A percentile compares a stretch with the other conserved stretches of the same genome.
Evolutionary conservation across 1,140 invertebrate species (phyloP).

Genomic region (Glossosoma conforme): DNA sequence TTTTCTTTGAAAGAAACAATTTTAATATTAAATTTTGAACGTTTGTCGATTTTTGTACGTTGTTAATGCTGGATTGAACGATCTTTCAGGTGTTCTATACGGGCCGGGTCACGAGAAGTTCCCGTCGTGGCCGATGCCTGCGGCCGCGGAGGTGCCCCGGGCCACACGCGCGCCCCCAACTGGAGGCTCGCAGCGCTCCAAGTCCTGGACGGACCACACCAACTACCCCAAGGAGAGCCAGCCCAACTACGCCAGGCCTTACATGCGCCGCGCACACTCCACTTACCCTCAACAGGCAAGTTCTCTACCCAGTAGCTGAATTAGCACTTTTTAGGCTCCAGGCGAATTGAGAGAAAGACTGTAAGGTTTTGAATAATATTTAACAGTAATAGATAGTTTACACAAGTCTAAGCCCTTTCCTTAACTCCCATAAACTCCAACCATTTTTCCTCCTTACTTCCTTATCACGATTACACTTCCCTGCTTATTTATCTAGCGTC

Average conservation of each 20-base stretch:
- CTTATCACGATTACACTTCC: too few relatives aligned
- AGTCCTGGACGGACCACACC: conserved; percentile 71
- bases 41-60: neutral
- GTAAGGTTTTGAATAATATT: too few relatives aligned
- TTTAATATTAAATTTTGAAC: too few relatives aligned
- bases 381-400: too few relatives aligned
- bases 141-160: conserved; percentile 44
- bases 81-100: conserved; percentile 52
- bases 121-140: conserved; percentile 69
- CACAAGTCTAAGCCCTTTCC: too few relatives aligned
- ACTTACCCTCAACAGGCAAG: conserved; percentile 60
- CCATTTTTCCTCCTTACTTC: too few relatives aligned
- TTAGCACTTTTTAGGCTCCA: too few relatives aligned
- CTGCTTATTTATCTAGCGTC: too few relatives aligned
- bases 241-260: conserved; percentile 60
- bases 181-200: conserved; percentile 57
- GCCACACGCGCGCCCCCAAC: conserved; percentile 50
- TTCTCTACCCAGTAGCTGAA: conserved; percentile 7
- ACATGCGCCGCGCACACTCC: conserved; percentile 62
- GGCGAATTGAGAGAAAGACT: too few relatives aligned
- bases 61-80: neutral
- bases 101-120: conserved; percentile 76
- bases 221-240: conserved; percentile 69
- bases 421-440: too few relatives aligned
- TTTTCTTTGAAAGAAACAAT: too few relatives aligned